Conservation (phyloP, 1,140 invertebrate genomes). For the Ruditapes philippinarum region DNA sequence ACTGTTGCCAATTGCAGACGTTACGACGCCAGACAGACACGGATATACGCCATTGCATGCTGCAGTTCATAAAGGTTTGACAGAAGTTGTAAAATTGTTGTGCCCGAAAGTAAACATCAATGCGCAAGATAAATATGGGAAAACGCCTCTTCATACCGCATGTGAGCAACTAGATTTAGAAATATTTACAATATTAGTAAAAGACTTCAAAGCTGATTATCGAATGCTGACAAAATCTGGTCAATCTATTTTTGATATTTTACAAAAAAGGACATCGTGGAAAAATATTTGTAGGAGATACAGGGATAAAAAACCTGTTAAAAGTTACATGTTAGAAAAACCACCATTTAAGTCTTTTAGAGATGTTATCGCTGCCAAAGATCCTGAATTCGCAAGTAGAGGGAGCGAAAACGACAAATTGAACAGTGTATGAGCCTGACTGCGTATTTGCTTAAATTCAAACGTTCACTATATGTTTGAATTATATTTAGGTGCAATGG, state of each 20-base stretch:
- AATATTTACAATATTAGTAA: not conserved
- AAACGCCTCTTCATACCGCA: slow-evolving; percentile 1
- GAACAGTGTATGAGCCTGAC: too few species aligned
- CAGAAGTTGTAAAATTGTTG: not conserved
- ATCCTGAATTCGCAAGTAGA: not conserved
- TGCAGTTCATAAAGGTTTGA: not conserved
- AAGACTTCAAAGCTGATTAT: not conserved
- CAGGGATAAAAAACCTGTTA: not conserved
- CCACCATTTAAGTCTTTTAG: not conserved
- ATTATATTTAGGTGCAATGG: too few species aligned
- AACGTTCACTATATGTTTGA: too few species aligned
- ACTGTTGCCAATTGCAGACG: not conserved
- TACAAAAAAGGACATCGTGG: not conserved
- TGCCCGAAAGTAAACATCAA: not conserved
- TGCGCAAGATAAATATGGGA: not conserved
- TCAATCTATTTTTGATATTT: not conserved
- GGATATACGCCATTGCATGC: slow-evolving; percentile 29
- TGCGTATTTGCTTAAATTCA: too few species aligned
- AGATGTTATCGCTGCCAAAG: not conserved
- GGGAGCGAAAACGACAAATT: too few species aligned
- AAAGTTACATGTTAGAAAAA: not conserved
- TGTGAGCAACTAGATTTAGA: not conserved
- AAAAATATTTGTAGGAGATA: not conserved
- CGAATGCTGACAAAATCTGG: not conserved
- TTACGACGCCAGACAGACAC: not conserved